Evolutionary conservation across 2,113 vertebrate genomes (phyloP).

Genomic region (Psilopsiagon aurifrons): DNA sequence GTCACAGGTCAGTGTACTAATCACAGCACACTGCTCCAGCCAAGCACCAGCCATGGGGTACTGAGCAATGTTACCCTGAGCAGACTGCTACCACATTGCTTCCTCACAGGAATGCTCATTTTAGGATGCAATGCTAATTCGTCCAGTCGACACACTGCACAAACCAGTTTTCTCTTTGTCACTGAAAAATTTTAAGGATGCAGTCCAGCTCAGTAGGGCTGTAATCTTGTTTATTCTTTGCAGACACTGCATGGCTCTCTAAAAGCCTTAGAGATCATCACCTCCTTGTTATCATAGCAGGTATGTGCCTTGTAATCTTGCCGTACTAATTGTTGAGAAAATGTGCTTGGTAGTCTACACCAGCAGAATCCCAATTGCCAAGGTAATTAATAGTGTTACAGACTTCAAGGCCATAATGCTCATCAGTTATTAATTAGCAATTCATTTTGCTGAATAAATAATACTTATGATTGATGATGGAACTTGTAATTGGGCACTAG

Average conservation of each 20-base stretch:
- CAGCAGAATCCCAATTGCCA: constrained; percentile 86
- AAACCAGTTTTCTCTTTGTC: not conserved
- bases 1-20: not conserved
- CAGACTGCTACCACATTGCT: not conserved
- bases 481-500: constrained; percentile 97
- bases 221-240: constrained; percentile 48
- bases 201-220: not conserved
- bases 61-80: not conserved
- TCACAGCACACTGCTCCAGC: not conserved
- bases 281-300: constrained; percentile 74
- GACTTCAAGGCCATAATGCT: constrained; percentile 98
- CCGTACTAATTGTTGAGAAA: constrained; percentile 83
- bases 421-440: constrained; percentile 99
- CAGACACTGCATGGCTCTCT: constrained; percentile 56
- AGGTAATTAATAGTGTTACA: constrained; percentile 96
- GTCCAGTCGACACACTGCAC: not conserved
- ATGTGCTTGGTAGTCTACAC: constrained; percentile 83
- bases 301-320: constrained; percentile 78
- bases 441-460: constrained; percentile 99
- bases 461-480: constrained; percentile 99
- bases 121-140: not conserved
- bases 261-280: constrained; percentile 62
- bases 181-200: not conserved
- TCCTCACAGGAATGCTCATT: not conserved
- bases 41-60: not conserved